These are phyloP conservation scores for Chironomus tepperi DNA, from an alignment of 1,140 invertebrate genomes.

Conservation along the genomic window DNA sequence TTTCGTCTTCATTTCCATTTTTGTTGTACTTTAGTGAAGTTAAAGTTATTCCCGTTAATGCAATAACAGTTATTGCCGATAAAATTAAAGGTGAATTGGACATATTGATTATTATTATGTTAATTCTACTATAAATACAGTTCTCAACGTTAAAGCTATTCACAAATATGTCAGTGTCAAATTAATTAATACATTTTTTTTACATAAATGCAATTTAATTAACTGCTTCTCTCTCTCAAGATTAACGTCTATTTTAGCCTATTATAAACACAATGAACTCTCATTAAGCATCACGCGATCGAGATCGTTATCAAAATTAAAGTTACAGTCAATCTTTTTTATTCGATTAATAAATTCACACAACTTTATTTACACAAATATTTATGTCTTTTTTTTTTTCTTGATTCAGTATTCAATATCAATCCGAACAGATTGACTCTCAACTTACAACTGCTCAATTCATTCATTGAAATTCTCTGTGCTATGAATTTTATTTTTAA, in stretches of 20 bases:
- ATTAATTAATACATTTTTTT: not conserved
- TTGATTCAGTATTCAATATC: not conserved
- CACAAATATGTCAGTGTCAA: not conserved
- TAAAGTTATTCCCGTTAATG: not conserved
- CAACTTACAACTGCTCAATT: conserved; percentile 7
- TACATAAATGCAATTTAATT: not conserved
- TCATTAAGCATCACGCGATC: not conserved
- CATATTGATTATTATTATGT: not conserved
- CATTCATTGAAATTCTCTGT: conserved; percentile 8
- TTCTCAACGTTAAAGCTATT: not conserved
- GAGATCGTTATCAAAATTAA: not conserved
- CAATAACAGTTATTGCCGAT: not conserved
- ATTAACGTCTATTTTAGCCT: not conserved
- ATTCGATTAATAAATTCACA: too few relatives aligned
- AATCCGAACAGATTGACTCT: not conserved
- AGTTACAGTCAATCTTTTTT: not conserved
- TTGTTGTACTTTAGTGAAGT: not conserved
- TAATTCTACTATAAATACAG: too few relatives aligned
- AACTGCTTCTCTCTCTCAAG: not conserved
- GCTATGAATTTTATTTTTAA: not conserved
- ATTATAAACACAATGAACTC: conserved; percentile 8
- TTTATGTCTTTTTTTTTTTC: not conserved
- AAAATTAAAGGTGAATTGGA: not conserved
- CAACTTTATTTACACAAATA: too few relatives aligned
- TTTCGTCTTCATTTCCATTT: not conserved